phyloP scores from a whole-genome alignment of 2,888 invertebrate species.

The Chloromyia formosa region DNA sequence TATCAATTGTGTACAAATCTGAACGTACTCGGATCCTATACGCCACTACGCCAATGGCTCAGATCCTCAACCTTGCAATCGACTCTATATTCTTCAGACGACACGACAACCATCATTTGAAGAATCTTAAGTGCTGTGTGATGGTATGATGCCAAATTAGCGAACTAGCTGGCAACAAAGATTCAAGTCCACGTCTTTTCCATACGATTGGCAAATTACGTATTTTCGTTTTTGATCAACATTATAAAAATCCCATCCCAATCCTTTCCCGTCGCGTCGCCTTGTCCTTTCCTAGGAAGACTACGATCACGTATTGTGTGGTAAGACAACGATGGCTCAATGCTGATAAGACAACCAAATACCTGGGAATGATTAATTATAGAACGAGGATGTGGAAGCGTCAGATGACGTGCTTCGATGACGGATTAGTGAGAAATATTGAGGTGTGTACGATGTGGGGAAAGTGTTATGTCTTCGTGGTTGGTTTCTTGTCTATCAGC shows the following conservation, averaged over 20 bases:
- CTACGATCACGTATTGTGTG: neutral
- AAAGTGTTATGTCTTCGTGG: conserved; percentile 37
- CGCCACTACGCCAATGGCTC: no score
- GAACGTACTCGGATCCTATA: no score
- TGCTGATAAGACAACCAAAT: conserved; percentile 28
- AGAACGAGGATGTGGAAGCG: conserved; percentile 35
- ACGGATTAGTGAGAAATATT: conserved; percentile 39
- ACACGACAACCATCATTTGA: conserved; percentile 18
- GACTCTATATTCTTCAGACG: neutral
- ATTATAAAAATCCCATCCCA: conserved; percentile 19
- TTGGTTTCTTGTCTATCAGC: conserved; percentile 16
- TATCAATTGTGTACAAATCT: no score
- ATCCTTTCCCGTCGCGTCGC: neutral
- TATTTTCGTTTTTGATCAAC: conserved; percentile 27
- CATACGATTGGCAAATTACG: conserved; percentile 29
- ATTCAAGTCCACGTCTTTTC: conserved; percentile 10
- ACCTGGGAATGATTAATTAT: conserved; percentile 39
- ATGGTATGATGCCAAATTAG: conserved; percentile 44
- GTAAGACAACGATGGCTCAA: conserved; percentile 19
- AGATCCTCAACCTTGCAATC: no score
- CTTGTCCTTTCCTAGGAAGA: neutral
- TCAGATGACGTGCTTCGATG: conserved; percentile 37
- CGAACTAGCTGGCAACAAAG: conserved; percentile 34
- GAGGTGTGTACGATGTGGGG: conserved; percentile 19
- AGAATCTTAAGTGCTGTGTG: conserved; percentile 39